A percentile compares a stretch with the other conserved stretches of the same genome.
Conservation (phyloP, 1,140 invertebrate species). For the Drusus annulatus region DNA sequence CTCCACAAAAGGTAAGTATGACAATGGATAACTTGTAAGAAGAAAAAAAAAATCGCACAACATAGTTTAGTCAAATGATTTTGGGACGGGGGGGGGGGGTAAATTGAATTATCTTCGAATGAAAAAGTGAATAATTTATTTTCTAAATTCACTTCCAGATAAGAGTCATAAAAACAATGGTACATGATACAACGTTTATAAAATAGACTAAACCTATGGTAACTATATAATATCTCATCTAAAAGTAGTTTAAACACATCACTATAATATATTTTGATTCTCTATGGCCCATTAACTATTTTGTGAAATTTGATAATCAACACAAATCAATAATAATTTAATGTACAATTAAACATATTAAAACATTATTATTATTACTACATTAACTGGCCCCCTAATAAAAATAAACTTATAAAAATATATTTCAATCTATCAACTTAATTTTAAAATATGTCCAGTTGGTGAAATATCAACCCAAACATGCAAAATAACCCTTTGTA, state of each 20-base stretch:
- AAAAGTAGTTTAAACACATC: conserved; percentile 12
- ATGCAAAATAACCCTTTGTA: too few relatives aligned
- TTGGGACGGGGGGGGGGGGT: too few relatives aligned
- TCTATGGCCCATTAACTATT: not conserved
- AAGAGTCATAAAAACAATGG: conserved; percentile 7
- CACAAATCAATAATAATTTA: conserved; percentile 7
- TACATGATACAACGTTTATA: not conserved
- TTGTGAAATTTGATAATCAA: too few relatives aligned
- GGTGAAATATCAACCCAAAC: too few relatives aligned
- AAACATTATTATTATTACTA: not conserved
- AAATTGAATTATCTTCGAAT: too few relatives aligned
- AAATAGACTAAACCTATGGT: conserved; percentile 8
- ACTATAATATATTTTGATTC: conserved; percentile 18
- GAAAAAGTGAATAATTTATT: conserved; percentile 21
- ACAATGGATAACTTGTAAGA: too few relatives aligned
- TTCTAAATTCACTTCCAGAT: conserved; percentile 1
- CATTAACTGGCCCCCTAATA: not conserved
- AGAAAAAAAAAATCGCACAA: too few relatives aligned
- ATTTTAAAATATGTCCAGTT: not conserved
- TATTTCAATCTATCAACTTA: not conserved
- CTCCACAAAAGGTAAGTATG: too few relatives aligned
- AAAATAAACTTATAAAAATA: not conserved
- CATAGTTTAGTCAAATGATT: too few relatives aligned
- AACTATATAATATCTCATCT: conserved; percentile 26
- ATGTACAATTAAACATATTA: not conserved